Evolutionary conservation across 2,797 vertebrate species (phyloP).

Genomic region (Oreochromis mossambicus): DNA sequence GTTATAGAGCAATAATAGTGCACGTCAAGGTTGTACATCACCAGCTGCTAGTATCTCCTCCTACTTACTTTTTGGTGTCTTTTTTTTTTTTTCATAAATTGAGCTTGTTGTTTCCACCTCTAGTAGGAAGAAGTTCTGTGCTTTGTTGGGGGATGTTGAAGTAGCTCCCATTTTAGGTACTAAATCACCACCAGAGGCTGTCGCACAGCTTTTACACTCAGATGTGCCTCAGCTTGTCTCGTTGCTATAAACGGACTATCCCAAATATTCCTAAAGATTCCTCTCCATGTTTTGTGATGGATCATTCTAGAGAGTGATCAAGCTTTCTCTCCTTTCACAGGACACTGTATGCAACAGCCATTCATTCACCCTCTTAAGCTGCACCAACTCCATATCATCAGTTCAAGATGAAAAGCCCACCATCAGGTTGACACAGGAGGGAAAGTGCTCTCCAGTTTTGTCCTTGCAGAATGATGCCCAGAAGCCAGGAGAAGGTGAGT

Average conservation of each 20-base stretch:
- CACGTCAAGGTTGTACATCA: neutral
- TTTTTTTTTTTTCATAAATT: neutral
- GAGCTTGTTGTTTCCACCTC: neutral
- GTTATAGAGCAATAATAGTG: neutral
- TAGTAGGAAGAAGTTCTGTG: neutral
- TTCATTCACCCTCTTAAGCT: slow-evolving; percentile 79
- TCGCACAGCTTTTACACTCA: neutral
- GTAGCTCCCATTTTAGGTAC: neutral
- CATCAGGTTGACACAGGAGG: slow-evolving; percentile 77
- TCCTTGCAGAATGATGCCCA: slow-evolving; percentile 68
- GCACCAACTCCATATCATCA: slow-evolving; percentile 76
- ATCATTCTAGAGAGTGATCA: neutral
- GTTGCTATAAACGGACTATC: neutral
- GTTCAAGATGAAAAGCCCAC: slow-evolving; percentile 84
- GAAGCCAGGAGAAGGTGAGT: slow-evolving; percentile 81
- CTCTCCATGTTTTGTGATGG: neutral
- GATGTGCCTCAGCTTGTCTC: neutral
- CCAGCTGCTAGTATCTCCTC: neutral
- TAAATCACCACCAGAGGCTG: neutral
- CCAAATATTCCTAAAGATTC: neutral
- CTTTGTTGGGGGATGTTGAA: neutral
- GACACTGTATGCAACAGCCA: slow-evolving; percentile 82
- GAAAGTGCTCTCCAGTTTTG: slow-evolving; percentile 74
- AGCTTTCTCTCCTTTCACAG: slow-evolving; percentile 62
- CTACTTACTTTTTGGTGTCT: neutral